Evolutionary conservation across 2,888 invertebrate genomes (phyloP), one percentile per base, ranked within the genome.

Genomic region (Thysanoteuthis rhombus): DNA sequence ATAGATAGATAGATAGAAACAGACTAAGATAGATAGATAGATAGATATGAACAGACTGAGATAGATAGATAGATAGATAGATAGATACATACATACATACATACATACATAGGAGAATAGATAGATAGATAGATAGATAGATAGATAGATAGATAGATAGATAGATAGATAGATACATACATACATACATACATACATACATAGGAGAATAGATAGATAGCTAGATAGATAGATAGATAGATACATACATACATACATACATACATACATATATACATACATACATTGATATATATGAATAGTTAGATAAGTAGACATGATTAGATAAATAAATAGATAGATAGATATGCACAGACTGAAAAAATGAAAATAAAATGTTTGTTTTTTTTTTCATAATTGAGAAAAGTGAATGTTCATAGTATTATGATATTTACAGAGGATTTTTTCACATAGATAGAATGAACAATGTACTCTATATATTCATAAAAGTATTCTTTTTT

Each of bases 51-150:
- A n/a, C n/a, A n/a, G n/a, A n/a, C n/a, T n/a, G n/a, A n/a, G n/a
- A 93, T 39, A 75, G 32, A 89, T 89, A 89, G 32, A 58, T 42
- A 92, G 8, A 92, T 42, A 92, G 28, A 32, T 38, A 39, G 38
- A n/a, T 39, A 93, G n/a, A 36, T 45, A 45, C 3, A 6, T 19
- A 45, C 5, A n/a, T 93, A 93, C 32, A 8, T 8, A 42, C 39
- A 52, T 12, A 38, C 6, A 58, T 92, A 92, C 6, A 92, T 89
- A 93, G 1, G 89, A 89, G 6, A 45, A 93, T 92, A 93, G 42
- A 89, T 92, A 93, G 42, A 93, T 75, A 93, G 32, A 93, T 38
- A 93, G 91, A 93, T 40, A 40, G 42, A 94, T 40, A 91, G 1
- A 91, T 89, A 58, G 92, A 91, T 45, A 42, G 92, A 92, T 38